Evolutionary conservation across 2,888 invertebrate genomes (phyloP).

Genomic region (Eledone cirrhosa): DNA sequence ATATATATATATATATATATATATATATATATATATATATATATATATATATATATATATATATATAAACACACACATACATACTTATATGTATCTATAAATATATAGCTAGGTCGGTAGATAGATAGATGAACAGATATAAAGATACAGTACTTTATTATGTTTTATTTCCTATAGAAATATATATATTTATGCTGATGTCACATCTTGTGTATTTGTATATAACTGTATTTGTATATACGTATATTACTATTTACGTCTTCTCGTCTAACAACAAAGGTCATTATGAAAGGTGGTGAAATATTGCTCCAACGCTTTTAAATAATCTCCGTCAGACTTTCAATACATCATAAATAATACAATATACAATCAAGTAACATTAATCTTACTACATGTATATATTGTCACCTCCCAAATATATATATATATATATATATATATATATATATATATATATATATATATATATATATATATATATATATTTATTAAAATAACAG

Average conservation of each 20-base stretch:
- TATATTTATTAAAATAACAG: no score
- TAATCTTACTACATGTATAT: neutral
- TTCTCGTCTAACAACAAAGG: no score
- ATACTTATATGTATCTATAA: neutral
- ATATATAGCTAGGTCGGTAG: neutral
- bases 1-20: neutral
- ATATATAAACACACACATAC: neutral
- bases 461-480: slow-evolving; percentile 1
- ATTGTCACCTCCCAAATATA: neutral
- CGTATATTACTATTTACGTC: no score
- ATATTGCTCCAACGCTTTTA: neutral
- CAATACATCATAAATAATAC: no score
- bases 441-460: slow-evolving; percentile 6
- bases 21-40: neutral
- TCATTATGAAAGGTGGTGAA: neutral
- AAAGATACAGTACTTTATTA: neutral
- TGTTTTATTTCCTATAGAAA: neutral
- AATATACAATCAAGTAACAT: neutral
- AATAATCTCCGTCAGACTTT: neutral
- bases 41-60: neutral
- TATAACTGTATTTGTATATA: no score
- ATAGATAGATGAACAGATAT: neutral
- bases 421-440: slow-evolving; percentile 6
- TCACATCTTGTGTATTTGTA: neutral
- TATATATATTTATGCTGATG: neutral